phyloP scores from a whole-genome alignment of 2,113 vertebrate species.

The Taxidea taxus region DNA sequence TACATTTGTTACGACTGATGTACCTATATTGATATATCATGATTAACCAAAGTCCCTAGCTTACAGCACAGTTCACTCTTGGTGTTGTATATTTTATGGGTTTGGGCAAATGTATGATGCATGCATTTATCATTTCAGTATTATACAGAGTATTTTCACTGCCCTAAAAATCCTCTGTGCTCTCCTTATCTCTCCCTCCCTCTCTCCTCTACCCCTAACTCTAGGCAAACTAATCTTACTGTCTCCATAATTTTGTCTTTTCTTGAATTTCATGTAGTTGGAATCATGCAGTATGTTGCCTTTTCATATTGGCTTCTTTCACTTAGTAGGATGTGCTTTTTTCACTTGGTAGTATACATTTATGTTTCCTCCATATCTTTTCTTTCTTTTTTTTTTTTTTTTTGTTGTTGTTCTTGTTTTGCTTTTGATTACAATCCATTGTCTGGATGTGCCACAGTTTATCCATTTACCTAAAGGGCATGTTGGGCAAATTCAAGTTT shows the following conservation, averaged over 20 bases:
- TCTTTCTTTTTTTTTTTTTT: neutral
- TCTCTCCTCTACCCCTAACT: neutral
- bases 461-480: neutral
- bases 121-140: neutral
- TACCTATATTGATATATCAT: neutral
- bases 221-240: neutral
- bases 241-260: neutral
- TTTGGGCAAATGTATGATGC: neutral
- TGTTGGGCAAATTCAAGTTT: neutral
- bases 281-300: neutral
- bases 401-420: no score
- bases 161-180: neutral
- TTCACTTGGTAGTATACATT: neutral
- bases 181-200: neutral
- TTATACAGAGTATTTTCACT: neutral
- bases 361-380: neutral
- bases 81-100: neutral
- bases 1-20: neutral
- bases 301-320: neutral
- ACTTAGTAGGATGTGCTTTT: neutral
- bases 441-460: neutral
- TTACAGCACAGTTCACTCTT: neutral
- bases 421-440: neutral
- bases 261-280: neutral
- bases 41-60: neutral